These are phyloP conservation scores for Hippopotamyrus pictus DNA, from an alignment of 2,797 vertebrate genomes.

Conservation along the genomic window DNA sequence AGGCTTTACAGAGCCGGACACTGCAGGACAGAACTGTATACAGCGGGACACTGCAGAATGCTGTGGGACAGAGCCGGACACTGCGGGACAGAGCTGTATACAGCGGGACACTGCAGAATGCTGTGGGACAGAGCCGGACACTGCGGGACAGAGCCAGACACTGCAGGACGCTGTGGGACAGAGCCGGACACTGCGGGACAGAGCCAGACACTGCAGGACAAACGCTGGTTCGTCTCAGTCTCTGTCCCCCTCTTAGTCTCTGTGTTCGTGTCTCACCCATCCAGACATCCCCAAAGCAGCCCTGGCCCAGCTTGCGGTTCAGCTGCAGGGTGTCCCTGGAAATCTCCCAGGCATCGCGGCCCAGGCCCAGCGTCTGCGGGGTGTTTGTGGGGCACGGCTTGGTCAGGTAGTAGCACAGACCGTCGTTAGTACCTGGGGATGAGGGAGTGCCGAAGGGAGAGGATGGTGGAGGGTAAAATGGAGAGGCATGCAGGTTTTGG, in stretches of 20 bases:
- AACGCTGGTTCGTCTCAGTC: neutral
- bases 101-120: constrained; percentile 23
- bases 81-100: constrained; percentile 8
- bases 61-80: neutral
- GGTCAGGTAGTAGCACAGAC: constrained; percentile 84
- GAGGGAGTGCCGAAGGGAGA: constrained; percentile 16
- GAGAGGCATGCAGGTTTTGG: constrained; percentile 19
- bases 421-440: constrained; percentile 75
- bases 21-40: constrained; percentile 20
- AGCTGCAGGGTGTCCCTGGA: constrained; percentile 67
- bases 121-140: constrained; percentile 34
- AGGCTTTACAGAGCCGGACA: constrained; percentile 32
- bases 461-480: constrained; percentile 23
- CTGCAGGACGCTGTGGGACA: neutral
- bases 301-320: constrained; percentile 81
- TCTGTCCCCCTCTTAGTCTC: neutral
- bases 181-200: constrained; percentile 39
- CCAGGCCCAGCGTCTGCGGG: constrained; percentile 86
- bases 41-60: neutral
- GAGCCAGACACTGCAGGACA: neutral
- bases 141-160: constrained; percentile 17
- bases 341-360: constrained; percentile 94
- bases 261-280: constrained; percentile 72
- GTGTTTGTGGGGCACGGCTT: constrained; percentile 67
- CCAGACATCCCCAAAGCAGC: constrained; percentile 95